These are phyloP conservation scores for Bemisia tabaci DNA, from an alignment of 1,140 invertebrate species.

Conservation along the genomic window DNA sequence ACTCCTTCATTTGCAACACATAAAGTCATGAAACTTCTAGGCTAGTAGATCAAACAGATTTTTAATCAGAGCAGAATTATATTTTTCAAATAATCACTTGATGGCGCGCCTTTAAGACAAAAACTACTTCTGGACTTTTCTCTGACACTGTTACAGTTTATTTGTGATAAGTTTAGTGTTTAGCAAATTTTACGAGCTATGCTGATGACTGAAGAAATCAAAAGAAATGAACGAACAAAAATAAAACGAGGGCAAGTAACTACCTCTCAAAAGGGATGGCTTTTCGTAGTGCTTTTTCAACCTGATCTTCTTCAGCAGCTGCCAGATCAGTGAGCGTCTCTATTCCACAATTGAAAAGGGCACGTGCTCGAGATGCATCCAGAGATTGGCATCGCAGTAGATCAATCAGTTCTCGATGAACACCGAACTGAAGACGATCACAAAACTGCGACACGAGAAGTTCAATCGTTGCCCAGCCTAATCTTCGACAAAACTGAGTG, in stretches of 20 bases:
- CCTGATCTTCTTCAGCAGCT: conserved; percentile 43
- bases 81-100: too few species aligned
- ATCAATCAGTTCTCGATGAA: conserved; percentile 83
- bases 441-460: conserved; percentile 85
- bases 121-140: too few species aligned
- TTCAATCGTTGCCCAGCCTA: conserved; percentile 89
- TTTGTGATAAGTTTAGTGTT: too few species aligned
- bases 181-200: too few species aligned
- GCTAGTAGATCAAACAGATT: too few species aligned
- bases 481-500: conserved; percentile 74
- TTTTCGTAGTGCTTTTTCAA: conserved; percentile 65
- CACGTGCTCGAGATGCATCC: conserved; percentile 70
- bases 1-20: background rate
- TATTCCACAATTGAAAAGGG: conserved; percentile 72
- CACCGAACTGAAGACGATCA: conserved; percentile 84
- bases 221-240: too few species aligned
- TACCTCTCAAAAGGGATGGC: conserved; percentile 68
- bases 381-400: conserved; percentile 72
- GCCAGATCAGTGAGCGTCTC: conserved; percentile 65
- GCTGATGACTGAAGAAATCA: too few species aligned
- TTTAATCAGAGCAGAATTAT: too few species aligned
- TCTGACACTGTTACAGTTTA: too few species aligned
- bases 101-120: too few species aligned
- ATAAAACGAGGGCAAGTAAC: too few species aligned
- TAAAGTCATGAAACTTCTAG: background rate